These are phyloP conservation scores for Andrena dorsata DNA, from an alignment of 2,888 invertebrate species.

Conservation along the genomic window DNA sequence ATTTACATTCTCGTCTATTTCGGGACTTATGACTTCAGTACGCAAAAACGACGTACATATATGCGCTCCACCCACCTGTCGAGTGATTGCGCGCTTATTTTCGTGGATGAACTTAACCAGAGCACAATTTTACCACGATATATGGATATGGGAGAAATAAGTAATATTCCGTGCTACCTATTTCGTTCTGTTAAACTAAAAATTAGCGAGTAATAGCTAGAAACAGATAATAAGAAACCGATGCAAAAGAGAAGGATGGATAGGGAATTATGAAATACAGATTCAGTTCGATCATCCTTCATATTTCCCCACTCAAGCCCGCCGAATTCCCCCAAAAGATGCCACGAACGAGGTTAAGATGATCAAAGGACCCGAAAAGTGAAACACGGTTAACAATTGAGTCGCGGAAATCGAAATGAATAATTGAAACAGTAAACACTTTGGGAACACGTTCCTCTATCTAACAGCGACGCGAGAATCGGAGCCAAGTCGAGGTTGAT, in stretches of 20 bases:
- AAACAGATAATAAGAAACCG: not conserved
- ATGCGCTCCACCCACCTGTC: conserved; percentile 56
- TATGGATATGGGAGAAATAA: not conserved
- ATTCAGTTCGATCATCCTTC: not conserved
- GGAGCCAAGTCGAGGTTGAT: conserved; percentile 14
- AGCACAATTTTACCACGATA: conserved; percentile 17
- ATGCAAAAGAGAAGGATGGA: not conserved
- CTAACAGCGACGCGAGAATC: not conserved
- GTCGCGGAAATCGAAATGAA: conserved; percentile 3
- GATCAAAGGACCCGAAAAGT: not conserved
- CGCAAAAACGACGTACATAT: conserved; percentile 18
- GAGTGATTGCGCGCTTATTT: conserved; percentile 51
- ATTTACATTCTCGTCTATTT: conserved; percentile 14
- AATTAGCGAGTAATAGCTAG: not conserved
- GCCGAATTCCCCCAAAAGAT: not conserved
- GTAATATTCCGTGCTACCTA: not conserved
- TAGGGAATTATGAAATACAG: not conserved
- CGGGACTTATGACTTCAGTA: conserved; percentile 6
- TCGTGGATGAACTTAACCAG: conserved; percentile 28
- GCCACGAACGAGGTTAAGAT: not conserved
- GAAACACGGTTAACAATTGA: not conserved
- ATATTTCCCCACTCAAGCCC: not conserved
- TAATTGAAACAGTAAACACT: conserved; percentile 15
- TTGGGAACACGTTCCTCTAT: not conserved
- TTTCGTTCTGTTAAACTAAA: not conserved